phyloP scores from a whole-genome alignment of 1,140 invertebrate genomes.

The Zelostemma sp. region DNA sequence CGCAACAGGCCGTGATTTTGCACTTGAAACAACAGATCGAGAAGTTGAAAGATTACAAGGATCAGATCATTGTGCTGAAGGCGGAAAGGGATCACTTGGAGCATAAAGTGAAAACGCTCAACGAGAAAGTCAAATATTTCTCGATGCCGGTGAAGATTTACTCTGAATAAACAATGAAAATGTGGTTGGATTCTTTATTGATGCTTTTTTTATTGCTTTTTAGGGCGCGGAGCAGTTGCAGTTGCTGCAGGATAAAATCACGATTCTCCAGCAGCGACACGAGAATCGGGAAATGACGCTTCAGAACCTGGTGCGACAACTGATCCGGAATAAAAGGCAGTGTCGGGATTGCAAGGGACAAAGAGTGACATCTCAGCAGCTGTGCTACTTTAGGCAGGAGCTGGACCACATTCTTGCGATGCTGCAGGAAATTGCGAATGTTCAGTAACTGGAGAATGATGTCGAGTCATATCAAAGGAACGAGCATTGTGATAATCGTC shows the following conservation, averaged over 20 bases:
- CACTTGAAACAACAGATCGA: slow-evolving; percentile 71
- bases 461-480: slow-evolving; percentile 35
- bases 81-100: slow-evolving; percentile 74
- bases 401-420: slow-evolving; percentile 69
- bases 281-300: slow-evolving; percentile 69
- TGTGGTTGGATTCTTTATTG: too few relatives aligned
- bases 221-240: slow-evolving; percentile 67
- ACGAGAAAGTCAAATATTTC: slow-evolving; percentile 67
- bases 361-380: slow-evolving; percentile 64
- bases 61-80: slow-evolving; percentile 71
- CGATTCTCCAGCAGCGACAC: slow-evolving; percentile 68
- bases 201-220: too few relatives aligned
- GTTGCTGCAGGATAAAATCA: slow-evolving; percentile 66
- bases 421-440: slow-evolving; percentile 65
- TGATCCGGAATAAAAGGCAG: slow-evolving; percentile 61
- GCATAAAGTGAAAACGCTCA: slow-evolving; percentile 64
- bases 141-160: slow-evolving; percentile 62
- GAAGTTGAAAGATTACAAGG: slow-evolving; percentile 68
- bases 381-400: slow-evolving; percentile 69
- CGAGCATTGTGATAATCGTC: slow-evolving; percentile 31
- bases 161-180: too few relatives aligned
- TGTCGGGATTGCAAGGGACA: slow-evolving; percentile 62
- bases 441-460: slow-evolving; percentile 43
- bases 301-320: slow-evolving; percentile 68
- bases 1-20: slow-evolving; percentile 71